These are phyloP conservation scores for Eupithecia insigniata DNA, from an alignment of 2,888 invertebrate species.

Conservation along the genomic window DNA sequence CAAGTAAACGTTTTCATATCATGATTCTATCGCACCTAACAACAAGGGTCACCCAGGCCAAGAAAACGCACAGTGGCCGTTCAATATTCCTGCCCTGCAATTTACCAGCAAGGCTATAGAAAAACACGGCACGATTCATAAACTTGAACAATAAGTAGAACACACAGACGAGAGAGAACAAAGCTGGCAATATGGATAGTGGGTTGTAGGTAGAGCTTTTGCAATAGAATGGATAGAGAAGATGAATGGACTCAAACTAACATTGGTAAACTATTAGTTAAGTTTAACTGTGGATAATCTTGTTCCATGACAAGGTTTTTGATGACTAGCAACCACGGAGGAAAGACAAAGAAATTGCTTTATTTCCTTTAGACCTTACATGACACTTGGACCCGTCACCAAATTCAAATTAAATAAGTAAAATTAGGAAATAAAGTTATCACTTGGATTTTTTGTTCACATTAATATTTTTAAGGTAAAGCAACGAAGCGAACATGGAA, in stretches of 20 bases:
- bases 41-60: neutral
- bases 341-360: too few species aligned
- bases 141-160: slow-evolving; percentile 4
- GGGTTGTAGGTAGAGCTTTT: neutral
- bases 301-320: neutral
- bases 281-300: too few species aligned
- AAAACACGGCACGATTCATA: neutral
- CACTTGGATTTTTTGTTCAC: too few species aligned
- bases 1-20: neutral
- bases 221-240: neutral
- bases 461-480: too few species aligned
- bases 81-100: neutral
- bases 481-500: too few species aligned
- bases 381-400: too few species aligned
- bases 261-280: neutral
- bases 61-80: neutral
- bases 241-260: neutral
- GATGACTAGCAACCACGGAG: neutral
- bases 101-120: neutral
- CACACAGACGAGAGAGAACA: neutral
- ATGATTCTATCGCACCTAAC: neutral
- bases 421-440: too few species aligned
- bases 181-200: neutral
- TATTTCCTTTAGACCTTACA: too few species aligned
- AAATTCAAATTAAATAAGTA: too few species aligned